phyloP scores from a whole-genome alignment of 2,113 vertebrate species.

The Carassius auratus region DNA sequence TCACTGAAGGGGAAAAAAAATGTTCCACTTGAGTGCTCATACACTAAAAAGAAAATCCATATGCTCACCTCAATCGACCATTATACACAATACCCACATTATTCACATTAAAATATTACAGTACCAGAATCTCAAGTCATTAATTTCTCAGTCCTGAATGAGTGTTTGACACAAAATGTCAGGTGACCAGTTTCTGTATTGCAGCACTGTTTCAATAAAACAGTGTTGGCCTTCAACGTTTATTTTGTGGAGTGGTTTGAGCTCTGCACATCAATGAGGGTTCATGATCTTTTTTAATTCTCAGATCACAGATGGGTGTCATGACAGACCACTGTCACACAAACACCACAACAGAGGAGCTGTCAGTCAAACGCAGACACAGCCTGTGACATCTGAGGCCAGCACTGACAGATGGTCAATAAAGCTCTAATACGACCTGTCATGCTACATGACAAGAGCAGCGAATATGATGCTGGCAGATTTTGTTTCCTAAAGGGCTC shows the following conservation, averaged over 20 bases:
- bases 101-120: background rate
- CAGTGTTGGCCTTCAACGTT: background rate
- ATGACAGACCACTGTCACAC: slow-evolving; percentile 24
- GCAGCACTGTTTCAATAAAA: background rate
- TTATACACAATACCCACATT: background rate
- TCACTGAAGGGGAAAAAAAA: too few species aligned
- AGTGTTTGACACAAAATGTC: background rate
- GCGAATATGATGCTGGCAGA: slow-evolving; percentile 13
- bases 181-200: background rate
- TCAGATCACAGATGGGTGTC: slow-evolving; percentile 20
- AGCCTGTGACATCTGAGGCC: slow-evolving; percentile 31
- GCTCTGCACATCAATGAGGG: background rate
- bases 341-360: slow-evolving; percentile 34
- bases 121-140: background rate
- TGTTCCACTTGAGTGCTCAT: too few species aligned
- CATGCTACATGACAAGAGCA: slow-evolving; percentile 36
- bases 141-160: background rate
- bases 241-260: background rate
- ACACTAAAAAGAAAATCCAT: background rate
- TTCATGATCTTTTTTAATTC: slow-evolving; percentile 34
- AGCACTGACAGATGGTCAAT: slow-evolving; percentile 57
- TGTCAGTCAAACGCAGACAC: slow-evolving; percentile 48
- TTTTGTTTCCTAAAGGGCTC: slow-evolving; percentile 27
- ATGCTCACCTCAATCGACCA: background rate
- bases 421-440: slow-evolving; percentile 45